These are phyloP conservation scores for Callaeas wilsoni DNA, from an alignment of 2,113 vertebrate species.

Conservation along the genomic window DNA sequence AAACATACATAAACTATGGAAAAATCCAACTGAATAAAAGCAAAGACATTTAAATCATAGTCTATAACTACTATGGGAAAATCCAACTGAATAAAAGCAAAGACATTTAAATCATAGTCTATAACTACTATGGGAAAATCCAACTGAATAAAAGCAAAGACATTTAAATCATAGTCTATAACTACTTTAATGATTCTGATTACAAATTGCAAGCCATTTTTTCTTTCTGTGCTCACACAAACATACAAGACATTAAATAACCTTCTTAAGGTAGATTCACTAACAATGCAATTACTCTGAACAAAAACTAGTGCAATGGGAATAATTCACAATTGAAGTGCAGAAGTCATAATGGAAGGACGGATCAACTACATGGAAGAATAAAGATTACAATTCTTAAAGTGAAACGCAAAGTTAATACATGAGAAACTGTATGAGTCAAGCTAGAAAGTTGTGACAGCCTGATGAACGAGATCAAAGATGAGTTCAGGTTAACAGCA, in stretches of 20 bases:
- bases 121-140: neutral
- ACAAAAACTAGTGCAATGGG: neutral
- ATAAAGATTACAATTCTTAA: neutral
- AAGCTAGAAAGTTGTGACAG: neutral
- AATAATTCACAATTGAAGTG: neutral
- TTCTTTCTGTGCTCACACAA: neutral
- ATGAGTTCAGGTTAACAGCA: neutral
- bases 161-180: neutral
- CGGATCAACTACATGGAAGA: neutral
- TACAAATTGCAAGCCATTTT: neutral
- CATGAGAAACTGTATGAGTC: neutral
- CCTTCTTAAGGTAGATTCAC: neutral
- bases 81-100: neutral
- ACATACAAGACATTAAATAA: neutral
- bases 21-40: neutral
- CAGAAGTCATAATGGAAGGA: neutral
- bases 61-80: neutral
- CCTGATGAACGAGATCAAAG: neutral
- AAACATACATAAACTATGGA: neutral
- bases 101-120: neutral
- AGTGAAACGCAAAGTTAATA: neutral
- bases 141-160: neutral
- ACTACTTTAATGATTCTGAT: neutral
- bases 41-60: neutral
- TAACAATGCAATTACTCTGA: neutral